Conservation (phyloP, 2,113 vertebrate genomes). For the Zonotrichia leucophrys region DNA sequence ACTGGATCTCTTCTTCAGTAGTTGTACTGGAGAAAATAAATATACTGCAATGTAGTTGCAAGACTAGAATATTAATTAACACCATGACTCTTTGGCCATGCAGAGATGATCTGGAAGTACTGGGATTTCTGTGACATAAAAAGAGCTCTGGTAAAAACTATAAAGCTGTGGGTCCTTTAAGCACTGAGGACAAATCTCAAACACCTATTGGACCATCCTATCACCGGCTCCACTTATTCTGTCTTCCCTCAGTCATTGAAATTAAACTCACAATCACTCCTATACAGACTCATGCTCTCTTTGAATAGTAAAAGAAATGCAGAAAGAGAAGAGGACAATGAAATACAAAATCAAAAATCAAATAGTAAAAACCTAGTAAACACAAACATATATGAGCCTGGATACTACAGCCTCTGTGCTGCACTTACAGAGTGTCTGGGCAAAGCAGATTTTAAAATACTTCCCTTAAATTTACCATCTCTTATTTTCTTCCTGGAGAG, state of each 20-base stretch:
- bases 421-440: background rate
- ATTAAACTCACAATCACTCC: background rate
- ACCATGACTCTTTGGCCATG: background rate
- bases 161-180: background rate
- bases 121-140: background rate
- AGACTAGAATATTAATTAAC: background rate
- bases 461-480: background rate
- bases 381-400: background rate
- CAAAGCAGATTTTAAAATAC: background rate
- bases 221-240: background rate
- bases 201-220: rapidly evolving
- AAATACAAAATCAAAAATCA: background rate
- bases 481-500: background rate
- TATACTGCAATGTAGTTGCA: background rate
- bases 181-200: background rate
- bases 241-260: background rate
- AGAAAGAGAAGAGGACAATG: background rate
- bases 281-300: background rate
- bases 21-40: background rate
- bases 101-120: background rate
- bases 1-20: background rate
- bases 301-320: background rate
- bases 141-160: background rate
- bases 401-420: background rate
- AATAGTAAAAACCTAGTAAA: background rate